phyloP scores from a whole-genome alignment of 2,797 vertebrate genomes.

The Crocodylus rhombifer region DNA sequence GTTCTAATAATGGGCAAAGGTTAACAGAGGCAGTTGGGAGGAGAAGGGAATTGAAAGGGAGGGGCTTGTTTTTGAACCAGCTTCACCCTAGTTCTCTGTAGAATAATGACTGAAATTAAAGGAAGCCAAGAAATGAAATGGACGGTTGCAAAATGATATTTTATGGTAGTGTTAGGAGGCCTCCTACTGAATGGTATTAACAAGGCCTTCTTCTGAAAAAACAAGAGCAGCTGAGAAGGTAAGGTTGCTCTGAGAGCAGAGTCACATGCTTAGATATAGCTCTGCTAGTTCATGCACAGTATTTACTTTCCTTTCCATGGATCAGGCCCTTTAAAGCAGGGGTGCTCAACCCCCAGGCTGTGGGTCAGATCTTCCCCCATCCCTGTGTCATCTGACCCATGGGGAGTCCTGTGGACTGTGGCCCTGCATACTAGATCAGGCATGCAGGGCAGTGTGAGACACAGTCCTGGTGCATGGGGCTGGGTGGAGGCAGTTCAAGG shows the following conservation, averaged over 20 bases:
- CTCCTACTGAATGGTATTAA: constrained; percentile 3
- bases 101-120: constrained; percentile 71
- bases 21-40: constrained; percentile 32
- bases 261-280: rapidly evolving
- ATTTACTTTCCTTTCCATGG: too few relatives aligned
- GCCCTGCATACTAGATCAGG: too few relatives aligned
- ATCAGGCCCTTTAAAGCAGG: too few relatives aligned
- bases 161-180: constrained; percentile 46
- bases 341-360: too few relatives aligned
- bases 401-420: too few relatives aligned
- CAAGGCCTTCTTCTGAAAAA: not conserved
- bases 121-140: constrained; percentile 72
- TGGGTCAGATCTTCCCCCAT: too few relatives aligned
- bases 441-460: too few relatives aligned
- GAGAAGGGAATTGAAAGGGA: constrained; percentile 67
- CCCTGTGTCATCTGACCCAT: too few relatives aligned
- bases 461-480: too few relatives aligned
- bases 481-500: too few relatives aligned
- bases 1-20: constrained; percentile 64
- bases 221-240: not conserved
- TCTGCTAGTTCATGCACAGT: not conserved
- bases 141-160: constrained; percentile 69
- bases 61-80: constrained; percentile 58
- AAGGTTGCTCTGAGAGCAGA: not conserved
- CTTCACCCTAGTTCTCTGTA: constrained; percentile 71